Conservation (phyloP, 2,797 vertebrate genomes). For the Staurois parvus region DNA sequence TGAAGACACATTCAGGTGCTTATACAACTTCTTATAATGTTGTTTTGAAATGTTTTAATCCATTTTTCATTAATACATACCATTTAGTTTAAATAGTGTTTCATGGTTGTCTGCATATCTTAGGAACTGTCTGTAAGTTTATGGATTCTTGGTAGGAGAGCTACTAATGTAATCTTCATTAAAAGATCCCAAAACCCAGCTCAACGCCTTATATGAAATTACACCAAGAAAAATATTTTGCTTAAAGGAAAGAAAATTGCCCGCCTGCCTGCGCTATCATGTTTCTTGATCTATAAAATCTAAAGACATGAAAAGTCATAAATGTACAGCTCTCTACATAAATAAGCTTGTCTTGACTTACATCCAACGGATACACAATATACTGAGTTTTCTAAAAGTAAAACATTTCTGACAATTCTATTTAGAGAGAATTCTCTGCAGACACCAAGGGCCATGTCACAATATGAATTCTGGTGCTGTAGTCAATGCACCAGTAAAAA, state of each 20-base stretch:
- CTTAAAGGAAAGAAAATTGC: slow-evolving; percentile 12
- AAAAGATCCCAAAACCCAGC: background rate
- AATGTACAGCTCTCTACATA: background rate
- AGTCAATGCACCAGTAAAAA: too few relatives aligned
- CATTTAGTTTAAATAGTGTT: too few relatives aligned
- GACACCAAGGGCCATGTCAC: background rate
- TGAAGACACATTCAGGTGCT: too few relatives aligned
- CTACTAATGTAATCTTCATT: background rate
- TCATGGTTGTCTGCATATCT: background rate
- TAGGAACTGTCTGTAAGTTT: background rate
- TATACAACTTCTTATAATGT: too few relatives aligned
- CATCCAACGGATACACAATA: background rate
- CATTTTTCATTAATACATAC: too few relatives aligned
- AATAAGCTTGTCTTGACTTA: background rate
- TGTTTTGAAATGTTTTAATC: too few relatives aligned
- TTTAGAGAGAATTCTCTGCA: background rate
- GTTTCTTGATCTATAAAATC: slow-evolving; percentile 38
- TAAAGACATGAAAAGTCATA: background rate
- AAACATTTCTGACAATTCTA: background rate
- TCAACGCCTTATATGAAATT: background rate
- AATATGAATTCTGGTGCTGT: too few relatives aligned
- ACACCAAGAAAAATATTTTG: slow-evolving; percentile 41
- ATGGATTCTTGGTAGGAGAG: background rate
- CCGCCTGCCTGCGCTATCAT: slow-evolving; percentile 4
- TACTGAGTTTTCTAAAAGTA: too few relatives aligned